Conservation (phyloP, 2,888 invertebrate genomes). For the Bursaphelenchus okinawaensis region DNA sequence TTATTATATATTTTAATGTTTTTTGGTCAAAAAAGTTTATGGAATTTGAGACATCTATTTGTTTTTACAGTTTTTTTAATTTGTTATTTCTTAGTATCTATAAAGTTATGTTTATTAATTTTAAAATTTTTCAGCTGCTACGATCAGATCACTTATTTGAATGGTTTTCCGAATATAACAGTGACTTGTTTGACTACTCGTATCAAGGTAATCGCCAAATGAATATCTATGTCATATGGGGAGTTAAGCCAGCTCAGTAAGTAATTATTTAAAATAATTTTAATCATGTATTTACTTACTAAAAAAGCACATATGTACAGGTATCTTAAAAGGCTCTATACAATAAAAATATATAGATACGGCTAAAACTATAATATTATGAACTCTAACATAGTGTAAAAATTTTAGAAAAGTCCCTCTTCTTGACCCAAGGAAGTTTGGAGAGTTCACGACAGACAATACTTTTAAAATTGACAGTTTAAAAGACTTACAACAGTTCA, state of each 20-base stretch:
- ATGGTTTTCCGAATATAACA: slow-evolving; percentile 28
- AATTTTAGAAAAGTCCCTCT: slow-evolving; percentile 1
- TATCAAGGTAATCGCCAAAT: slow-evolving; percentile 12
- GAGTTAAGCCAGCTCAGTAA: slow-evolving; percentile 20
- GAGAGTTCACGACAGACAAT: neutral
- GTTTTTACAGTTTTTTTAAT: too few relatives aligned
- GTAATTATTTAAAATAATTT: too few relatives aligned
- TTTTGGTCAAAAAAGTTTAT: too few relatives aligned
- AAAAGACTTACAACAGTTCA: slow-evolving; percentile 6
- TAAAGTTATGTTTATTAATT: neutral
- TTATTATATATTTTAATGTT: too few relatives aligned
- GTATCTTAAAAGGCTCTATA: too few relatives aligned
- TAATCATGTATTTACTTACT: too few relatives aligned
- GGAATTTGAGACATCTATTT: too few relatives aligned
- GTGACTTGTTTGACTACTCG: slow-evolving; percentile 24
- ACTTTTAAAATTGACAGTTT: slow-evolving; percentile 4
- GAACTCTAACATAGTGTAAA: too few relatives aligned
- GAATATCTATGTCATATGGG: slow-evolving; percentile 31
- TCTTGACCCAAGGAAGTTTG: neutral
- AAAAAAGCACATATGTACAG: too few relatives aligned
- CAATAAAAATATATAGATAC: too few relatives aligned
- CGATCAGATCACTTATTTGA: slow-evolving; percentile 29
- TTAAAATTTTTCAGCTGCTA: slow-evolving; percentile 18
- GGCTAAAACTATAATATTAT: too few relatives aligned
- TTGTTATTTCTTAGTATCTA: too few relatives aligned